Base-by-base conservation (phyloP, 2,797 vertebrate species). In the Gobionotothen gibberifrons region DNA sequence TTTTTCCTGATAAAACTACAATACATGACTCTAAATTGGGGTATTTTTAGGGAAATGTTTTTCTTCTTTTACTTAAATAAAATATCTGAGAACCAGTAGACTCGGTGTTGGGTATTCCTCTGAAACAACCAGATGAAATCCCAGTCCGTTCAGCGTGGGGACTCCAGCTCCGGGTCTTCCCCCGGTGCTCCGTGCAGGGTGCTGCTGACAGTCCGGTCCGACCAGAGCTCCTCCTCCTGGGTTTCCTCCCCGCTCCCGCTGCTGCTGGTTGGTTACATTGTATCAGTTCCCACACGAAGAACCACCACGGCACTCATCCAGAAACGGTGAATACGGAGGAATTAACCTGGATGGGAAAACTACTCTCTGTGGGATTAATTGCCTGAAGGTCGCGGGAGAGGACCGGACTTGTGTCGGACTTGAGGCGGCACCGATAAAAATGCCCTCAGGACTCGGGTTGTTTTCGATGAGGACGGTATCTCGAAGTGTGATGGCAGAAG, bases 401-500 rank as follows among this genome's bases (percentile, higher is more conserved):
- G 72, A 74, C 46, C 21, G 78, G 83, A 79, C 63, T 81, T 26
- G 74, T 55, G 74, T 77, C 68, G 81, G 77, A 66, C 70, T 72
- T 58, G 77, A 88, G 80, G 69, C 76, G 65, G 76, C 79, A 53
- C 74, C 72, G 82, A 79, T 71, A 64, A 85, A 82, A 84, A 92
- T 93, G 93, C 87, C 80, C 72, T 64, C 64, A 69, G 87, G 88
- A 89, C 81, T 81, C 60, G 72, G 90, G 85, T 60, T 88, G 87
- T 91, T 90, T 82, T 90, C 90, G 88, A 72, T 80, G 89, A 78
- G 92, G 92, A 93, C 91, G 91, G 88, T 87, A 83, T 90, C 92
- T 87, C 83, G 74, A 79, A 92, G 93, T 90, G 93, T 93, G 94
- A 94, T 93, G 94, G 94, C 94, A 93, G 90, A 85, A 91, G 93